phyloP scores from a whole-genome alignment of 2,113 vertebrate species.

The Tretioscincus oriximinensis region DNA sequence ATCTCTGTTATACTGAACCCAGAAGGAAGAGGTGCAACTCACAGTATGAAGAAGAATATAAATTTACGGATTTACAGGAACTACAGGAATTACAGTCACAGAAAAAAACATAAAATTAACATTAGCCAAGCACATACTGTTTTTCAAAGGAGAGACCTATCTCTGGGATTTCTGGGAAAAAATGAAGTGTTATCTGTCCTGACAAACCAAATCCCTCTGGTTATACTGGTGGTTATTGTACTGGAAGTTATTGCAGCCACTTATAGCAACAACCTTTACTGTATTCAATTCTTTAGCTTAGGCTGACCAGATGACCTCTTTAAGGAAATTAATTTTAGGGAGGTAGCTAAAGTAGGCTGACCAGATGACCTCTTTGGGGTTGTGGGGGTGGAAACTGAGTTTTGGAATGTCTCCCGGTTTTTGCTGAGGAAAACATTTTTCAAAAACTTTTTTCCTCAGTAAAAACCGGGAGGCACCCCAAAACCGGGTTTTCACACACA shows the following conservation, averaged over 20 bases:
- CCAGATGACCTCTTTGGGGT: no score
- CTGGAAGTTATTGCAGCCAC: not conserved
- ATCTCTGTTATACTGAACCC: not conserved
- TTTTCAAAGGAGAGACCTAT: accelerated
- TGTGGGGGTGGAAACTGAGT: no score
- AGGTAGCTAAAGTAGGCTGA: no score
- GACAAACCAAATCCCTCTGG: not conserved
- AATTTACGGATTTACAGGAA: no score
- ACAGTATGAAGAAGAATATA: not conserved
- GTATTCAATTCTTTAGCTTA: not conserved
- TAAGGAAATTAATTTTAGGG: no score
- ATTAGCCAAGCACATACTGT: not conserved
- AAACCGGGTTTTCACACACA: no score
- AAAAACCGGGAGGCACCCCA: no score
- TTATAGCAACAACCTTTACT: accelerated
- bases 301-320: no score
- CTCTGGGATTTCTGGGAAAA: not conserved
- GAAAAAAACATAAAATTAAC: not conserved
- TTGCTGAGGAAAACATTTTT: no score
- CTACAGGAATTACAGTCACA: slow-evolving; percentile 2
- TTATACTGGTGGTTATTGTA: not conserved
- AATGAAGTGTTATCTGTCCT: slow-evolving; percentile 3
- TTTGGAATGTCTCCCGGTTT: no score
- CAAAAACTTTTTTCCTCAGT: no score
- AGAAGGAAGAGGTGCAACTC: slow-evolving; percentile 13